phyloP scores from a whole-genome alignment of 2,797 vertebrate species.

The Cottoperca gobio region DNA sequence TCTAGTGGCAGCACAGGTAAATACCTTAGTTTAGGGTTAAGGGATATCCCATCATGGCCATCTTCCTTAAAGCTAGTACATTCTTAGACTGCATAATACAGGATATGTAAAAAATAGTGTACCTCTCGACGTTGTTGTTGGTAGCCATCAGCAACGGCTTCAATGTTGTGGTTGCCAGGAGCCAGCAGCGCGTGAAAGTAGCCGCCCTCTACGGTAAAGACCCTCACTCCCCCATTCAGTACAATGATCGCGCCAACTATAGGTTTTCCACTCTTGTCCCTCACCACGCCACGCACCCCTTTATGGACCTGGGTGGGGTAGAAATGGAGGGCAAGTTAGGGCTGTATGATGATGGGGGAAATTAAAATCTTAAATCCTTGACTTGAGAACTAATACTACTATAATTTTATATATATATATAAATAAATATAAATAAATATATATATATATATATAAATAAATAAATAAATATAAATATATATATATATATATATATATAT shows the following conservation, averaged over 20 bases:
- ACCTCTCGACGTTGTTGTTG: constrained; percentile 93
- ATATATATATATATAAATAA: too few species aligned
- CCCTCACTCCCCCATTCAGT: constrained; percentile 89
- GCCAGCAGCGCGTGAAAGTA: constrained; percentile 94
- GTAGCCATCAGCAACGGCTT: constrained; percentile 93
- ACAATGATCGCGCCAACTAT: constrained; percentile 91
- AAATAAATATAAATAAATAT: neutral
- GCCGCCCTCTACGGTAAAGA: constrained; percentile 89
- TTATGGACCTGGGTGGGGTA: constrained; percentile 90
- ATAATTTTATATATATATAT: too few species aligned
- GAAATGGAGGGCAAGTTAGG: constrained; percentile 4
- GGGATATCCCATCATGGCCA: neutral
- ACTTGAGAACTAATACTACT: neutral
- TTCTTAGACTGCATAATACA: neutral
- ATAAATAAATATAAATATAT: too few species aligned
- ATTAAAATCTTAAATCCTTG: neutral
- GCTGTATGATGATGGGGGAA: neutral
- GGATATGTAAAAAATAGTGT: neutral
- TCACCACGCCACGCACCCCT: constrained; percentile 93
- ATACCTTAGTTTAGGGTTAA: too few species aligned
- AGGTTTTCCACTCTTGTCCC: constrained; percentile 92
- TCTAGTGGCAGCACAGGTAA: too few species aligned
- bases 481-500: neutral
- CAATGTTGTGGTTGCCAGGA: constrained; percentile 92
- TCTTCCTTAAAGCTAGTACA: neutral